Base-by-base conservation (phyloP, 2,888 invertebrate genomes). In the Resseliella maxima region DNA sequence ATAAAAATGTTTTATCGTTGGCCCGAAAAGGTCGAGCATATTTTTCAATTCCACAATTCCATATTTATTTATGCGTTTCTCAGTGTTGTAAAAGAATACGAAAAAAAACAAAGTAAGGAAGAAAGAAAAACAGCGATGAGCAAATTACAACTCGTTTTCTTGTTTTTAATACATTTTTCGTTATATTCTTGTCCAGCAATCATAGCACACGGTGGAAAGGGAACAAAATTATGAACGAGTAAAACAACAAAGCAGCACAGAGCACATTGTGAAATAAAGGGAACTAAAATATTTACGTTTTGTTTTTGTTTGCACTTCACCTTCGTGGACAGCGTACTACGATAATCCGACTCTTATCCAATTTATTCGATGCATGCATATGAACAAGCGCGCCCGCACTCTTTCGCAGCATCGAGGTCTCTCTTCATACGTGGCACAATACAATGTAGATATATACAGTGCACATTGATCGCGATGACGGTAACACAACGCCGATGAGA, bases 11-110 rank as follows among this genome's bases (percentile, higher is more conserved):
- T 72, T 72, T 72, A 72, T 72, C 72, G 72, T 31, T 72, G 72
- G 72, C 72, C 72, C 72, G 72, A 72, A 72, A 72, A 72, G 72
- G 72, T 72, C 72, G 72, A 72, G 72, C 72, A 72, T 72, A 72
- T 72, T 72, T 72, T 72, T 72, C 72, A 72, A 72, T 72, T 72
- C 31, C 31, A 72, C 72, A 72, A 72, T 72, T 72, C 72, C 72
- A 72, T 72, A 35, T 72, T 72, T 72, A 72, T 72, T 72, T 72
- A 72, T 72, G 72, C 72, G 72, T 59, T 59, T 59, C 27, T 59
- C 24, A 59, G 27, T 59, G 27, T 72, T 59, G 72, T 15, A 18
- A 31, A 31, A n/a, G 31, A 31, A 31, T 31, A 72, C 3, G 27
- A 24, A 27, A 31, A 15, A 1, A 72, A 72, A 31, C 72, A n/a